Conservation (phyloP, 1,140 invertebrate genomes). For the Bemisia tabaci region DNA sequence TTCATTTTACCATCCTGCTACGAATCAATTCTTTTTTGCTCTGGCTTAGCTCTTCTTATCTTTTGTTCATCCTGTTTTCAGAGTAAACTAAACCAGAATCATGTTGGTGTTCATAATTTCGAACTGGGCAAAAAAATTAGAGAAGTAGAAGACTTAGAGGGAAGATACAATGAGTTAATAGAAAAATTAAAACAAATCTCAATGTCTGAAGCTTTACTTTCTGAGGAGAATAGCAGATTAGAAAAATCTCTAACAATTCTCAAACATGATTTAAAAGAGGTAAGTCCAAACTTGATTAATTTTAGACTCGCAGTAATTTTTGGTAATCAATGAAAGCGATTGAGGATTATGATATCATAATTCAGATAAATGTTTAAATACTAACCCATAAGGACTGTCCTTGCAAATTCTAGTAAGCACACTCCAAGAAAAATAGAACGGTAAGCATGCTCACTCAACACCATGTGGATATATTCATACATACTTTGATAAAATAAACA, state of each 20-base stretch:
- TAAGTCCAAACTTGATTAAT: too few relatives aligned
- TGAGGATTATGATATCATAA: too few relatives aligned
- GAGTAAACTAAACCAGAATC: constrained; percentile 10
- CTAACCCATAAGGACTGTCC: too few relatives aligned
- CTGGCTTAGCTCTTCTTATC: not conserved
- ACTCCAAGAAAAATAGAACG: too few relatives aligned
- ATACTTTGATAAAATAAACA: too few relatives aligned
- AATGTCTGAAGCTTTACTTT: constrained; percentile 53
- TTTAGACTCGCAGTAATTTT: too few relatives aligned
- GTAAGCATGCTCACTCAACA: too few relatives aligned
- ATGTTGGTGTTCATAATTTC: constrained; percentile 44
- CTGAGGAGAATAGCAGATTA: constrained; percentile 60
- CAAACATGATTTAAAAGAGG: constrained; percentile 79
- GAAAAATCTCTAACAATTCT: constrained; percentile 74
- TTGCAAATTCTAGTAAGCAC: too few relatives aligned
- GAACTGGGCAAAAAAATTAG: constrained; percentile 53
- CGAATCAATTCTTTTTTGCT: not conserved
- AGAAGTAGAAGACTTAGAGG: constrained; percentile 53
- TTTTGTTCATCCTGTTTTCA: constrained; percentile 7
- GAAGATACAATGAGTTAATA: constrained; percentile 51
- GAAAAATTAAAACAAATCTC: constrained; percentile 58
- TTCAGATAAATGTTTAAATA: too few relatives aligned
- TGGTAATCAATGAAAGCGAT: too few relatives aligned
- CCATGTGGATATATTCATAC: too few relatives aligned
- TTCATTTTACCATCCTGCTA: too few relatives aligned